Conservation (phyloP, 1,140 invertebrate genomes). For the Portunus trituberculatus region DNA sequence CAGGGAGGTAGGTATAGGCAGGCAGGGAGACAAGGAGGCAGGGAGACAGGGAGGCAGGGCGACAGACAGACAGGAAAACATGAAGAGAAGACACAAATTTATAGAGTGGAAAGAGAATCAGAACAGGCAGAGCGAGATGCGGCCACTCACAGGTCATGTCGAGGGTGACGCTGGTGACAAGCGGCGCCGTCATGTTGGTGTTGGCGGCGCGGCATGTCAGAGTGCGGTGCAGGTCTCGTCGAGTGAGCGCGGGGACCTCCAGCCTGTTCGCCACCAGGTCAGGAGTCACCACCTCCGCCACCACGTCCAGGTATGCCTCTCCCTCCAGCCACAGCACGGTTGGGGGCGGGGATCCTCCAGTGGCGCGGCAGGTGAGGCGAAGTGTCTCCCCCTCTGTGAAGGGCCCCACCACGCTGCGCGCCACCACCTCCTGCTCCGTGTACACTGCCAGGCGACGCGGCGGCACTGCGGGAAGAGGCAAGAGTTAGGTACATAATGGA, state of each 20-base stretch:
- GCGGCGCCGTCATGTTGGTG: constrained; percentile 78
- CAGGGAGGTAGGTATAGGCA: no score
- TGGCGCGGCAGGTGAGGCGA: constrained; percentile 47
- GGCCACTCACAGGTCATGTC: constrained; percentile 70
- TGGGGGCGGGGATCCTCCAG: constrained; percentile 61
- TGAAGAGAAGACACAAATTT: background rate
- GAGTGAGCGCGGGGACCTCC: constrained; percentile 76
- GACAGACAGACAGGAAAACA: background rate
- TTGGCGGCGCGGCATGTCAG: constrained; percentile 79
- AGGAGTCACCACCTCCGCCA: background rate
- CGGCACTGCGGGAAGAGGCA: background rate
- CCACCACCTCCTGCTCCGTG: constrained; percentile 39
- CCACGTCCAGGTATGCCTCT: constrained; percentile 42
- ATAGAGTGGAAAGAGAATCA: background rate
- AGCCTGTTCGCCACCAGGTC: constrained; percentile 62
- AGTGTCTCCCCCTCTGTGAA: constrained; percentile 38
- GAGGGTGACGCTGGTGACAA: constrained; percentile 40
- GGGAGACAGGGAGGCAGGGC: no score
- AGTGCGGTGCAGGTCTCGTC: constrained; percentile 78
- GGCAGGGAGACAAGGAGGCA: no score
- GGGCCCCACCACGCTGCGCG: constrained; percentile 33
- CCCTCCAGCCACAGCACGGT: constrained; percentile 67
- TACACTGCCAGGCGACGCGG: background rate
- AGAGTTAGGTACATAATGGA: no score
- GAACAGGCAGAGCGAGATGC: background rate